phyloP scores from a whole-genome alignment of 2,797 vertebrate genomes.

The Melanogrammus aeglefinus region DNA sequence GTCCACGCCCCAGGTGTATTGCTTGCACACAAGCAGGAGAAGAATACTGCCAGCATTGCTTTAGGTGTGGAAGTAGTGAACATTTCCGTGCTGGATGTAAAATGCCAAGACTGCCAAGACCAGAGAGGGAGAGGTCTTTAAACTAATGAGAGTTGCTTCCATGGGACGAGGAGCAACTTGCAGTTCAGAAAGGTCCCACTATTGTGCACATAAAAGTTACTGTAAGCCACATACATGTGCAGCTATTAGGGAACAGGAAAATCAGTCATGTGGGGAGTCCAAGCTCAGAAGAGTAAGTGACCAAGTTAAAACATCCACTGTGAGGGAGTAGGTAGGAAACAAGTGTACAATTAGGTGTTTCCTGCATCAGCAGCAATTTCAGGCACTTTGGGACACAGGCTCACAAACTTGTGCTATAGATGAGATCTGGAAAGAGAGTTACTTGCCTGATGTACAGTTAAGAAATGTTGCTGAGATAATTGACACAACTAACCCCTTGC shows the following conservation, averaged over 20 bases:
- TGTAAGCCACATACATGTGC: slow-evolving; percentile 4
- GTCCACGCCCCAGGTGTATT: not conserved
- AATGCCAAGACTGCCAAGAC: not conserved
- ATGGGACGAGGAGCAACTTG: slow-evolving; percentile 13
- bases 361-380: not conserved
- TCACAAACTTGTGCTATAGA: slow-evolving; percentile 27
- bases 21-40: slow-evolving; percentile 6
- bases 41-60: slow-evolving; percentile 26
- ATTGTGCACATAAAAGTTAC: slow-evolving; percentile 24
- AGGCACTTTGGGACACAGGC: slow-evolving; percentile 32
- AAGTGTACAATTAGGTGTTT: slow-evolving; percentile 17
- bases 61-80: slow-evolving; percentile 29
- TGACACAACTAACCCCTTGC: slow-evolving; percentile 7
- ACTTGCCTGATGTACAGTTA: not conserved
- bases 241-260: not conserved
- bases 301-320: not conserved
- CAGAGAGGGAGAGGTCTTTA: slow-evolving; percentile 16
- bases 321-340: slow-evolving; percentile 6
- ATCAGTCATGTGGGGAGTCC: not conserved
- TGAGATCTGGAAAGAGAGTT: slow-evolving; percentile 12
- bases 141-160: slow-evolving; percentile 21
- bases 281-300: not conserved
- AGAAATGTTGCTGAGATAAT: slow-evolving; percentile 19
- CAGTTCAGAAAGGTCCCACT: slow-evolving; percentile 12
- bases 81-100: slow-evolving; percentile 26